phyloP scores from a whole-genome alignment of 2,888 invertebrate genomes.

The Tryphoninae sp. region DNA sequence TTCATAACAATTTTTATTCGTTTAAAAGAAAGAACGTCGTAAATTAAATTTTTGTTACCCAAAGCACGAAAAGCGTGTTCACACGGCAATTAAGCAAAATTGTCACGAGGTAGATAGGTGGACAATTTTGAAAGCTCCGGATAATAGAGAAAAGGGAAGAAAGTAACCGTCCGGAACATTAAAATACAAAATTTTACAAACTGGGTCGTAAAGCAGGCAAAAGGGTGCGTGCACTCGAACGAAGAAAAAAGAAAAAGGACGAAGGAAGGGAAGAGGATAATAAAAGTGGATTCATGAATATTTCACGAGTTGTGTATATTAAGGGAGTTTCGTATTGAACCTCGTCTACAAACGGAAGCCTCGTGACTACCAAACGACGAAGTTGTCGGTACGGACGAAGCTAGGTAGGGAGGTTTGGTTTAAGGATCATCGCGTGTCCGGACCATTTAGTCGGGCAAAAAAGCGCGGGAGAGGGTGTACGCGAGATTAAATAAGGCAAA shows the following conservation, averaged over 20 bases:
- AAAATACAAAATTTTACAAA: background rate
- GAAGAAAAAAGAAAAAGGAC: conserved; percentile 13
- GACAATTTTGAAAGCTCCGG: conserved; percentile 1
- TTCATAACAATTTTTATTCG: too few species aligned
- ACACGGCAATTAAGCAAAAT: conserved; percentile 1
- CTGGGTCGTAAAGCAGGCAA: background rate
- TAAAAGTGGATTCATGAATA: conserved; percentile 44
- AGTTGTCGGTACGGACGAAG: background rate
- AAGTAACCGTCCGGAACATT: background rate
- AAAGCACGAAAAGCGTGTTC: background rate
- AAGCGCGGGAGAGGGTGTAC: conserved; percentile 8
- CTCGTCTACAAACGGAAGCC: conserved; percentile 9
- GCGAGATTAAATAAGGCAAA: conserved; percentile 43
- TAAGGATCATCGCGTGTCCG: conserved; percentile 58
- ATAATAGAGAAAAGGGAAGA: background rate
- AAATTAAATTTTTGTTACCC: too few species aligned
- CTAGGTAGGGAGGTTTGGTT: conserved; percentile 14
- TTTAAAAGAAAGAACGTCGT: too few species aligned
- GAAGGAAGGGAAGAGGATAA: conserved; percentile 5
- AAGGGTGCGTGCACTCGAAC: conserved; percentile 13
- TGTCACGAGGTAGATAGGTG: background rate
- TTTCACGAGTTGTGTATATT: conserved; percentile 28
- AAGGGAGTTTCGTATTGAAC: background rate
- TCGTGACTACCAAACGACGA: background rate
- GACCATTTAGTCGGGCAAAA: conserved; percentile 50